Percentiles rank a stretch among this genome's conserved stretches.
Evolutionary conservation across 2,113 vertebrate species (phyloP).

Genomic region (Indri indri): DNA sequence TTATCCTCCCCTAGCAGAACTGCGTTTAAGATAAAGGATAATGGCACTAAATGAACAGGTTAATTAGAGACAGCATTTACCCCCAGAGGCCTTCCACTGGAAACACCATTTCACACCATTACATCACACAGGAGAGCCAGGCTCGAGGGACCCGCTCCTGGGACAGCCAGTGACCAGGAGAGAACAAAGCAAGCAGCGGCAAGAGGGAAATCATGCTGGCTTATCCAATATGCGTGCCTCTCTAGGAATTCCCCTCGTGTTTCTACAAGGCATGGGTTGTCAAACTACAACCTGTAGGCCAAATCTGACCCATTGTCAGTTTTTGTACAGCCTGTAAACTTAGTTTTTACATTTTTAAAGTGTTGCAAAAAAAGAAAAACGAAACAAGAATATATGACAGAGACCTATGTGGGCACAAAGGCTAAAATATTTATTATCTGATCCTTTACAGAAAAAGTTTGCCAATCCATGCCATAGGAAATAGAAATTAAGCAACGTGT

Average conservation of each 20-base stretch:
- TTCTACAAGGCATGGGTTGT: background rate
- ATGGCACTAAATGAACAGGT: background rate
- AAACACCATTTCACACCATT: constrained; percentile 45
- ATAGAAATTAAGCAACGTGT: background rate
- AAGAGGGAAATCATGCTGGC: background rate
- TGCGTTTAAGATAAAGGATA: constrained; percentile 37
- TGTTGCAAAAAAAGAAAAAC: background rate
- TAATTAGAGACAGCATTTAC: constrained; percentile 37
- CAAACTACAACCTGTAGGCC: background rate
- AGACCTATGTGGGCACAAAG: background rate
- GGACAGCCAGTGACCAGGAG: constrained; percentile 36
- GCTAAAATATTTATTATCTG: background rate
- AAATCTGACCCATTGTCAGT: background rate
- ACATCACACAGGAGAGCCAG: constrained; percentile 20
- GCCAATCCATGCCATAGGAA: background rate
- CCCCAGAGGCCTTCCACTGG: background rate
- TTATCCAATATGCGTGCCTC: accelerated
- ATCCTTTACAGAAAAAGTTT: background rate
- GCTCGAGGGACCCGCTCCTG: background rate
- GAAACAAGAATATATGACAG: background rate
- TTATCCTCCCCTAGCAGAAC: constrained; percentile 51
- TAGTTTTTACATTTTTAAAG: constrained; percentile 3
- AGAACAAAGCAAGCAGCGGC: constrained; percentile 5
- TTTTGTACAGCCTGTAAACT: background rate
- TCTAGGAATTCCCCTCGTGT: background rate